Conservation (phyloP, 2,797 vertebrate species). For the Sus cebifrons region DNA sequence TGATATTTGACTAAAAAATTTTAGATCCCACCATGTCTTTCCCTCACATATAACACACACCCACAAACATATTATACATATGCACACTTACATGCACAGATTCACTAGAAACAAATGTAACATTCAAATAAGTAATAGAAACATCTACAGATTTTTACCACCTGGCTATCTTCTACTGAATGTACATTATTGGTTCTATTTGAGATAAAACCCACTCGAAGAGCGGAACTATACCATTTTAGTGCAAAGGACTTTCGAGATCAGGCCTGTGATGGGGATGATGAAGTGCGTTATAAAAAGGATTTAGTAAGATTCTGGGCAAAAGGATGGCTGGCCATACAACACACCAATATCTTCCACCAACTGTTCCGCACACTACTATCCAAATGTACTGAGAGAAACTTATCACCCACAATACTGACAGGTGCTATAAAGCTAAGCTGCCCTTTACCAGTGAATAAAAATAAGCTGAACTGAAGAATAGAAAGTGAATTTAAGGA, state of each 20-base stretch:
- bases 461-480: constrained; percentile 63
- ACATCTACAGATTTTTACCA: constrained; percentile 39
- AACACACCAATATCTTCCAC: not conserved
- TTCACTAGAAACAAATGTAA: constrained; percentile 38
- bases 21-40: not conserved
- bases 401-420: not conserved
- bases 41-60: not conserved
- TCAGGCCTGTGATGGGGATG: constrained; percentile 34
- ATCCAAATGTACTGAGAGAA: constrained; percentile 47
- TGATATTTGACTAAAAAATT: not conserved
- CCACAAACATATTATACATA: not conserved
- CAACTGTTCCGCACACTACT: not conserved
- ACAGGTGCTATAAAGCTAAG: constrained; percentile 59
- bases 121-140: not conserved
- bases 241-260: constrained; percentile 33
- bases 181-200: not conserved
- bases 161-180: not conserved
- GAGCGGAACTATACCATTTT: constrained; percentile 53
- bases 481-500: constrained; percentile 25
- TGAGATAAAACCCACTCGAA: constrained; percentile 33
- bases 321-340: constrained; percentile 36
- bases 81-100: not conserved
- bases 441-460: constrained; percentile 50
- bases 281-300: constrained; percentile 70
- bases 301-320: constrained; percentile 69